Conservation (phyloP, 2,888 invertebrate species). For the Acleris holmiana region DNA sequence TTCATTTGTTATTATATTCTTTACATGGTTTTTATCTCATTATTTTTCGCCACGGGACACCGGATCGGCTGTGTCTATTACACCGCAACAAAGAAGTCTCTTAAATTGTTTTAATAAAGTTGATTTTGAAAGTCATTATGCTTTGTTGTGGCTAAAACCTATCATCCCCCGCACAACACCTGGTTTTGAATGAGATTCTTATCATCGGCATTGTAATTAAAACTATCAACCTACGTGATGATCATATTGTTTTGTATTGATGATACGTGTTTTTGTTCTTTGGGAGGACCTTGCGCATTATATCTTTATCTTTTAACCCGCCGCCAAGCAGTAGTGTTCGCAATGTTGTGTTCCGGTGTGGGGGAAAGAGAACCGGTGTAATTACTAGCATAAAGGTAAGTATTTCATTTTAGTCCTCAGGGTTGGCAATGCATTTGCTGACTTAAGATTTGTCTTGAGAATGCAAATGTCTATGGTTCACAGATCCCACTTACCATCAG, state of each 20-base stretch:
- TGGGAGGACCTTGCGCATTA: too few species aligned
- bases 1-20: slow-evolving; percentile 72
- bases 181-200: slow-evolving; percentile 68
- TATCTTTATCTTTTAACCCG: too few species aligned
- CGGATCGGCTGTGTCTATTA: slow-evolving; percentile 67
- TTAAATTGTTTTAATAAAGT: slow-evolving; percentile 82
- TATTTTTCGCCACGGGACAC: slow-evolving; percentile 77
- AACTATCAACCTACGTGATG: slow-evolving; percentile 45
- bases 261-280: slow-evolving; percentile 25
- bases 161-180: slow-evolving; percentile 68
- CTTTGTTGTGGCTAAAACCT: slow-evolving; percentile 66
- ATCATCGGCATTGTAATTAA: slow-evolving; percentile 71
- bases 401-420: too few species aligned
- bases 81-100: slow-evolving; percentile 66
- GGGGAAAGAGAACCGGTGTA: too few species aligned
- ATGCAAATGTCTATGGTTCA: too few species aligned
- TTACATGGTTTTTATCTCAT: slow-evolving; percentile 72
- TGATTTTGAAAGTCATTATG: slow-evolving; percentile 73
- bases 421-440: too few species aligned
- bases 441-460: too few species aligned
- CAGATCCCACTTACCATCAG: too few species aligned
- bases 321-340: too few species aligned
- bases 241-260: slow-evolving; percentile 41
- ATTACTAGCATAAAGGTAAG: too few species aligned
- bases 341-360: too few species aligned